Percentiles rank a stretch among this genome's conserved stretches.
Conservation (phyloP, 2,797 vertebrate species). For the Molossus molossus region DNA sequence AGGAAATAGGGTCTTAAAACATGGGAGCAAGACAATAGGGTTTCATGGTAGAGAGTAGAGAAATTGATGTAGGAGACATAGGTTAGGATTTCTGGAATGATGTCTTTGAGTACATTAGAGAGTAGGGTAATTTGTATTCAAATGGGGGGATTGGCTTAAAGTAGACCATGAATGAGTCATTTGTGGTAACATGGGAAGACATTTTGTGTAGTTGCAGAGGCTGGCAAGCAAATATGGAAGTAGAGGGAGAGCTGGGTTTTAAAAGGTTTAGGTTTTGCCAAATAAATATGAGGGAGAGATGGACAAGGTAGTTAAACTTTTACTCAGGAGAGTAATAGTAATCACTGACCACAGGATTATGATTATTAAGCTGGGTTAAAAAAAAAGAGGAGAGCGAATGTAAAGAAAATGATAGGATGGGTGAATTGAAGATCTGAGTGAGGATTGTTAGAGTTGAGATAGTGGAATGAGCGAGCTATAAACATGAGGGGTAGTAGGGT, state of each 20-base stretch:
- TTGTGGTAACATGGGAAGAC: neutral
- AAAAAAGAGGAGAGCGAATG: neutral
- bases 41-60: neutral
- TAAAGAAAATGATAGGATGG: neutral
- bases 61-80: neutral
- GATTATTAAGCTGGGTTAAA: too few species aligned
- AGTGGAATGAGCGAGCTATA: too few species aligned
- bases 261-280: neutral
- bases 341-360: neutral
- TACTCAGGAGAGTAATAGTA: neutral
- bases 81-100: neutral
- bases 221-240: neutral
- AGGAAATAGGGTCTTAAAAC: neutral
- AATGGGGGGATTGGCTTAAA: neutral
- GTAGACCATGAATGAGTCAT: neutral
- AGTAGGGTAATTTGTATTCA: neutral
- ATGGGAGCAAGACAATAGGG: neutral
- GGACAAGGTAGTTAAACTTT: neutral
- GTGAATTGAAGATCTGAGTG: neutral
- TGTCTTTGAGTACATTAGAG: neutral
- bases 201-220: neutral
- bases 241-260: neutral
- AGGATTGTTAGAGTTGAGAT: neutral
- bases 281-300: neutral
- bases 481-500: too few species aligned